Percentiles rank a stretch among this genome's conserved stretches.
Evolutionary conservation across 2,888 invertebrate genomes (phyloP).

Genomic region (Cactoblastis cactorum): DNA sequence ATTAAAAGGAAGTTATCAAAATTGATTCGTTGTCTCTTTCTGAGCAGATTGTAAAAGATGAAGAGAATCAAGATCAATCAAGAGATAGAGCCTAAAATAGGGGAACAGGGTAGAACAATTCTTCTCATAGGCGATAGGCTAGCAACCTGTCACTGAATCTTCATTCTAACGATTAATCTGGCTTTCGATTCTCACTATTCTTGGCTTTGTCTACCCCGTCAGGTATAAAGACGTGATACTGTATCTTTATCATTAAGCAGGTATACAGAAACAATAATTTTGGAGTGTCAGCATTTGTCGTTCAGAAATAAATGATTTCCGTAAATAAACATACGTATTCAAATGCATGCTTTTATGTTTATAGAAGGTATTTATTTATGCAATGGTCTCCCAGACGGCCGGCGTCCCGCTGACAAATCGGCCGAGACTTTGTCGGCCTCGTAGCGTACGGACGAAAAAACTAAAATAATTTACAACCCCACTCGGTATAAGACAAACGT

Average conservation of each 20-base stretch:
- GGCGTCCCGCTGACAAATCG: conserved; percentile 53
- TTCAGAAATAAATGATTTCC: conserved; percentile 31
- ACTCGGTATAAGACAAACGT: conserved; percentile 47
- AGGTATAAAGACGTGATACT: no score
- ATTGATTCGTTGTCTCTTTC: no score
- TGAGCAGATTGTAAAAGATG: no score
- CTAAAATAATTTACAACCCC: conserved; percentile 58
- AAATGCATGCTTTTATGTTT: conserved; percentile 47
- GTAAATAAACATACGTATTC: conserved; percentile 42
- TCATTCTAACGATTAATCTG: no score
- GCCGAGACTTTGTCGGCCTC: conserved; percentile 49
- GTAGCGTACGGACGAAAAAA: conserved; percentile 62
- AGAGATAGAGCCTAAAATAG: no score
- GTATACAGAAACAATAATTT: conserved; percentile 13
- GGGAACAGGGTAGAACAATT: no score
- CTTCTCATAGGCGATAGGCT: no score
- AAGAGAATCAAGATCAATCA: no score
- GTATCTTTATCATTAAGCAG: neutral
- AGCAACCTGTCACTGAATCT: no score
- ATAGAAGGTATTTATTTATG: conserved; percentile 48
- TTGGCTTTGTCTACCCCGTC: no score
- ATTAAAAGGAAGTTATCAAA: no score
- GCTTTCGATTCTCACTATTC: no score
- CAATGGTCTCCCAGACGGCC: conserved; percentile 45
- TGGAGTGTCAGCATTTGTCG: conserved; percentile 14